A percentile compares a stretch with the other conserved stretches of the same genome.
Conservation (phyloP, 2,797 vertebrate genomes). For the Macroramphosus scolopax region DNA sequence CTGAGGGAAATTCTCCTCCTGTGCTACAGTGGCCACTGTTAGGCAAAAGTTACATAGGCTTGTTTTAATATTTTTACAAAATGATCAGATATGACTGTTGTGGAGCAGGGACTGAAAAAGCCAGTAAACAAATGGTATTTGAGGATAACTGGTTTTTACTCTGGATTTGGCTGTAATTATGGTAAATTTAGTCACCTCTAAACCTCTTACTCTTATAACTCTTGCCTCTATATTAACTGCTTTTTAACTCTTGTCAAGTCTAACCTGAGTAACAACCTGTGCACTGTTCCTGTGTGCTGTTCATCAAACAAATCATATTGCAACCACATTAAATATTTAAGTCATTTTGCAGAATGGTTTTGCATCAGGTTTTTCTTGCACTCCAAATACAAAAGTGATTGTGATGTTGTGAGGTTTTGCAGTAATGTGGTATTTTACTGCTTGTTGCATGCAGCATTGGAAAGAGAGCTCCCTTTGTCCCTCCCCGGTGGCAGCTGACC, state of each 20-base stretch:
- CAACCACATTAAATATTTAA: too few species aligned
- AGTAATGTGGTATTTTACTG: constrained; percentile 89
- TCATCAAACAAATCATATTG: too few species aligned
- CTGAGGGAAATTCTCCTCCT: neutral
- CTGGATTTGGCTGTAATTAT: constrained; percentile 46
- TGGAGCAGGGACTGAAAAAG: too few species aligned
- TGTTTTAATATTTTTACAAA: too few species aligned
- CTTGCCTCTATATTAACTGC: constrained; percentile 5
- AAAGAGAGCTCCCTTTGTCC: constrained; percentile 84
- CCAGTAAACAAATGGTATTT: too few species aligned
- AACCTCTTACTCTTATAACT: constrained; percentile 5
- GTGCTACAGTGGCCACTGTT: neutral
- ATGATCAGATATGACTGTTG: too few species aligned
- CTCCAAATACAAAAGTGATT: constrained; percentile 77
- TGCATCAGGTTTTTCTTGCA: constrained; percentile 68
- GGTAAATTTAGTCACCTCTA: constrained; percentile 22
- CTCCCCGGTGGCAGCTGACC: constrained; percentile 84
- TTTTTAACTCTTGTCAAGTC: constrained; percentile 10
- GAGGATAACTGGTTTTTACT: neutral
- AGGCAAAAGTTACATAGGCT: neutral
- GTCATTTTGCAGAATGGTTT: too few species aligned
- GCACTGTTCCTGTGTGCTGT: too few species aligned
- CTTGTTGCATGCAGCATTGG: constrained; percentile 98
- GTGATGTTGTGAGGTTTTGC: constrained; percentile 81
- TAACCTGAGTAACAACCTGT: constrained; percentile 36